Percentiles rank a stretch among this genome's conserved stretches.
Evolutionary conservation across 2,797 vertebrate genomes (phyloP).

Genomic region (Hippoglossus hippoglossus): DNA sequence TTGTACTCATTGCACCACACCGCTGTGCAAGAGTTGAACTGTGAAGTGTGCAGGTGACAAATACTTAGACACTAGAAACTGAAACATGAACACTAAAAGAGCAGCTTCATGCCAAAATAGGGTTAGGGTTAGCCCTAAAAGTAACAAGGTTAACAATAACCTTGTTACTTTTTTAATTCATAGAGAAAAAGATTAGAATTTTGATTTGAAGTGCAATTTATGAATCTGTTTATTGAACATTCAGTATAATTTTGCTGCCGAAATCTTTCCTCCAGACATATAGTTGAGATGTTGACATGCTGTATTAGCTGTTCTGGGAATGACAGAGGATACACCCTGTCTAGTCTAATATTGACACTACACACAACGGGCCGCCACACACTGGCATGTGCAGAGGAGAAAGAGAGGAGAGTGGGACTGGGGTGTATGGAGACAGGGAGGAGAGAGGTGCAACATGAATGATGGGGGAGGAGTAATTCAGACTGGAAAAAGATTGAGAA

Average conservation of each 20-base stretch:
- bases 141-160: no score
- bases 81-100: no score
- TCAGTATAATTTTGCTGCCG: background rate
- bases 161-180: no score
- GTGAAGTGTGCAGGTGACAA: background rate
- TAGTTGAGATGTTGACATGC: slow-evolving; percentile 43
- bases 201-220: background rate
- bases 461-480: background rate
- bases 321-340: slow-evolving; percentile 43
- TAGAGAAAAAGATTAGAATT: no score
- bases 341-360: slow-evolving; percentile 79
- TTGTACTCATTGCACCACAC: background rate
- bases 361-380: slow-evolving; percentile 49
- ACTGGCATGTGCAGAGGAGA: slow-evolving; percentile 46
- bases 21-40: background rate
- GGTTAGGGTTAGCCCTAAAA: no score
- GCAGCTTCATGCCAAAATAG: no score
- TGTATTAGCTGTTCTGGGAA: slow-evolving; percentile 57
- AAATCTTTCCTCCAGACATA: slow-evolving; percentile 16
- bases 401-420: background rate
- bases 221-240: background rate
- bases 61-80: background rate
- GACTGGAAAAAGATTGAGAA: background rate
- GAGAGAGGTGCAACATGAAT: slow-evolving; percentile 8
- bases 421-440: background rate